Base-by-base conservation (phyloP, 2,797 vertebrate genomes). In the Artibeus jamaicensis region DNA sequence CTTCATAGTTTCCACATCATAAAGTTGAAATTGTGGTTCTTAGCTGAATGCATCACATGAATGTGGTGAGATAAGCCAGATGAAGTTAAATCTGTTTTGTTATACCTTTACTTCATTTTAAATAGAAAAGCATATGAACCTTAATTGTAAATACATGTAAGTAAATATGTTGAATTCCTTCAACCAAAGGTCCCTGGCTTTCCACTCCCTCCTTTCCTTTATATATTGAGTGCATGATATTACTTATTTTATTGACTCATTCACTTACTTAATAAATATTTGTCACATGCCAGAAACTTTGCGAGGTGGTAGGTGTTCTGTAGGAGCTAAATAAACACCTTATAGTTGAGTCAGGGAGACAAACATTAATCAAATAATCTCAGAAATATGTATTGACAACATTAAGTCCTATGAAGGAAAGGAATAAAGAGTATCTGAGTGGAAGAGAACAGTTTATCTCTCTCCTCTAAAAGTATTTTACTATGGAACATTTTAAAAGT, bases 261-360 rank as follows among this genome's bases (percentile, higher is more conserved):
- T 82, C 53, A 57, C 34, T 95, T 85, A 88, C 34, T 95, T 85
- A 88, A 55, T 94, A 93, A 76, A 34, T 85, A 73, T 86, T 91
- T 95, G 26, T 86, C 32, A 82, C 14, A 34, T 92, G 21, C n/a
- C 76, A 59, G 50, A 76, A 94, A 81, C 39, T 92, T 29, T 79
- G 6, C 74, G 65, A 95, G 29, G 78, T 86, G 74, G 15, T 71
- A 67, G 57, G 16, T 37, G 46, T 91, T 89, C 79, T 42, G 1
- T 14, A n/a, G 26, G 68, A 77, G 62, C 34, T 88, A 68, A 88
- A 62, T 19, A 67, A 53, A 89, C 10, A 77, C 22, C 26, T 92
- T 85, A 32, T 82, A 37, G 50, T 81, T 50, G 81, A 67, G 59
- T 82, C n/a, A 44, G 44, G 44, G 59, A 87, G 79, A 91, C 9